Evolutionary conservation across 2,113 vertebrate species (phyloP).

Genomic region (Sakesphorus luctuosus): DNA sequence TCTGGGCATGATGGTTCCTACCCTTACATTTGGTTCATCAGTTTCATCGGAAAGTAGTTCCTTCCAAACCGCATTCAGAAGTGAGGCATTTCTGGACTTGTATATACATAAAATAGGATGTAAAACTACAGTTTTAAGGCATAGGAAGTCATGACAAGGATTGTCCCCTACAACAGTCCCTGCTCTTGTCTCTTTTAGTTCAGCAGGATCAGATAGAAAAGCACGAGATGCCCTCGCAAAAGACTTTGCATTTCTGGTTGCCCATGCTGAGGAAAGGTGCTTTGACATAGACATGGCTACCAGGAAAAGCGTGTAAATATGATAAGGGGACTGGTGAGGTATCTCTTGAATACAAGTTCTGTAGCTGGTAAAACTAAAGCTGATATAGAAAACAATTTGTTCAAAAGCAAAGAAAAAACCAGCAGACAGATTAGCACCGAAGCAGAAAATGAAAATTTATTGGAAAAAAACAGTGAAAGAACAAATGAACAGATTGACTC

Average conservation of each 20-base stretch:
- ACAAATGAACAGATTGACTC: neutral
- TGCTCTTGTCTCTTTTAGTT: neutral
- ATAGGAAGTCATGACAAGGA: neutral
- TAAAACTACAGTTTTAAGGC: neutral
- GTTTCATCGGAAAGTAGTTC: neutral
- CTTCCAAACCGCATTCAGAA: neutral
- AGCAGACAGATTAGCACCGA: neutral
- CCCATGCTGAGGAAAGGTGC: neutral
- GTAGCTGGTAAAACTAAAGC: neutral
- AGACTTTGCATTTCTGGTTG: neutral
- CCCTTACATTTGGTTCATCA: neutral
- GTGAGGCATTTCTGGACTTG: neutral
- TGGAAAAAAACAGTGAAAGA: neutral
- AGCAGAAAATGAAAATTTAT: neutral
- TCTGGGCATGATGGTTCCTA: neutral
- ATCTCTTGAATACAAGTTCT: neutral
- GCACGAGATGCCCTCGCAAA: rapidly evolving
- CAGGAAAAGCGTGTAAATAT: neutral
- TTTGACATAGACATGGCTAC: neutral
- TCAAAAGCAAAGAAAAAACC: neutral
- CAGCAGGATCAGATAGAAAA: neutral
- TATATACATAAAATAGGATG: neutral
- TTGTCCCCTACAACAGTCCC: neutral
- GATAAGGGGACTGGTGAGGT: neutral
- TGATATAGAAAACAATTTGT: rapidly evolving